Conservation (phyloP, 2,888 invertebrate species). For the Dusona sp. region DNA sequence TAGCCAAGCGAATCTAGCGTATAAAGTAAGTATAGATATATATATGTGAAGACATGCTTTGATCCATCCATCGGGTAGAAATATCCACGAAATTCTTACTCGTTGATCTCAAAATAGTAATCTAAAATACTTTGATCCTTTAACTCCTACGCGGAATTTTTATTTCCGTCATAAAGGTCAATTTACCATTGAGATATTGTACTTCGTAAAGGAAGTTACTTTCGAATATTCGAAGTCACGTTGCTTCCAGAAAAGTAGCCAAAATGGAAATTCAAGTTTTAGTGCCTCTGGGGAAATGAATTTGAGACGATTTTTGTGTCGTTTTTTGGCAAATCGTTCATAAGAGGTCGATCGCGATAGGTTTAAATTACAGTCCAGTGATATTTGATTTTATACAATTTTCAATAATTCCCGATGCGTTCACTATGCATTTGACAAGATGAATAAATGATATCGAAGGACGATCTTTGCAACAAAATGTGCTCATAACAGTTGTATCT, state of each 20-base stretch:
- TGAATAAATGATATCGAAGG: neutral
- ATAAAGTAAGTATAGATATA: conserved; percentile 13
- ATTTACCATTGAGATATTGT: conserved; percentile 41
- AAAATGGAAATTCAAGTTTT: conserved; percentile 10
- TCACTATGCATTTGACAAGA: neutral
- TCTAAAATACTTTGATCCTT: conserved; percentile 62
- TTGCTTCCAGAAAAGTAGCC: conserved; percentile 13
- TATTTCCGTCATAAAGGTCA: conserved; percentile 43
- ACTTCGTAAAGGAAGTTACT: neutral
- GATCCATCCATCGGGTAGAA: conserved; percentile 58
- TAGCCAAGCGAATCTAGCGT: conserved; percentile 61
- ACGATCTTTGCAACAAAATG: neutral
- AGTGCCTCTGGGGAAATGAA: conserved; percentile 1
- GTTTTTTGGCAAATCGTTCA: conserved; percentile 1
- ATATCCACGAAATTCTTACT: conserved; percentile 50
- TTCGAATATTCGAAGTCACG: conserved; percentile 5
- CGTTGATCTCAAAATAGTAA: conserved; percentile 58
- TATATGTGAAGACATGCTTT: conserved; percentile 39
- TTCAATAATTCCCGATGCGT: neutral
- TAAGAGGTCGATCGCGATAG: conserved; percentile 1
- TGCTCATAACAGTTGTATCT: neutral
- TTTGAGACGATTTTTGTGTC: neutral
- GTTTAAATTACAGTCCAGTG: neutral
- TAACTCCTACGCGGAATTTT: conserved; percentile 50
- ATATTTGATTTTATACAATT: neutral